phyloP scores from a whole-genome alignment of 2,113 vertebrate genomes.

The Hemichromis elongatus region DNA sequence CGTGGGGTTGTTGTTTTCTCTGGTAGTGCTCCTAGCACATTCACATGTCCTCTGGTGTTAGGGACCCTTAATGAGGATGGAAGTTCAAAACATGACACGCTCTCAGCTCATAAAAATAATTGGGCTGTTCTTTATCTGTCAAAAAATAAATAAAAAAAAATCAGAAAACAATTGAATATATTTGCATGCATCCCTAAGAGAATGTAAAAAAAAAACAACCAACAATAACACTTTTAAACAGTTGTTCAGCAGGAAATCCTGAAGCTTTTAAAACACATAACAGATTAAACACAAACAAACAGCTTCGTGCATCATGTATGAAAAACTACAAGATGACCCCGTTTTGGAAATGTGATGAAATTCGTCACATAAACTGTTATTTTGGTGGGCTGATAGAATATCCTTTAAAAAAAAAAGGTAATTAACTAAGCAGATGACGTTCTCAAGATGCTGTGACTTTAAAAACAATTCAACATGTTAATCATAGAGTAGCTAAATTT shows the following conservation, averaged over 20 bases:
- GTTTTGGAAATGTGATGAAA: not conserved
- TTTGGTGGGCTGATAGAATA: not conserved
- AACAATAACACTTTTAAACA: not conserved
- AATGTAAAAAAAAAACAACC: not conserved
- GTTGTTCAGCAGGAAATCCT: not conserved
- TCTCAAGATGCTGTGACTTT: not conserved
- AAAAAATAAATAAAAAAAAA: conserved; percentile 23
- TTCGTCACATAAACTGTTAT: not conserved
- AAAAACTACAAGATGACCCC: not conserved
- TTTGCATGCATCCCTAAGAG: conserved; percentile 19
- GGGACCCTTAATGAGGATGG: conserved; percentile 62
- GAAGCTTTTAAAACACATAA: not conserved
- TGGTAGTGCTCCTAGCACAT: conserved; percentile 73
- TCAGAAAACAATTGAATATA: conserved; percentile 34
- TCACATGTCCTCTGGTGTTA: conserved; percentile 68
- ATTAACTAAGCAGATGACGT: not conserved
- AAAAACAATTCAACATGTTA: not conserved
- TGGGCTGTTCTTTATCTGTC: conserved; percentile 50
- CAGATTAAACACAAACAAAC: not conserved
- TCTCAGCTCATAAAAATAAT: conserved; percentile 60
- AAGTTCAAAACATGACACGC: conserved; percentile 68
- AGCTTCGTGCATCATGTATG: not conserved
- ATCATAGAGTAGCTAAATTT: not conserved
- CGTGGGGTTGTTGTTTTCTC: conserved; percentile 76
- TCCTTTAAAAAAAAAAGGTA: not conserved